phyloP scores from a whole-genome alignment of 2,113 vertebrate species.

The Myotis davidii region DNA sequence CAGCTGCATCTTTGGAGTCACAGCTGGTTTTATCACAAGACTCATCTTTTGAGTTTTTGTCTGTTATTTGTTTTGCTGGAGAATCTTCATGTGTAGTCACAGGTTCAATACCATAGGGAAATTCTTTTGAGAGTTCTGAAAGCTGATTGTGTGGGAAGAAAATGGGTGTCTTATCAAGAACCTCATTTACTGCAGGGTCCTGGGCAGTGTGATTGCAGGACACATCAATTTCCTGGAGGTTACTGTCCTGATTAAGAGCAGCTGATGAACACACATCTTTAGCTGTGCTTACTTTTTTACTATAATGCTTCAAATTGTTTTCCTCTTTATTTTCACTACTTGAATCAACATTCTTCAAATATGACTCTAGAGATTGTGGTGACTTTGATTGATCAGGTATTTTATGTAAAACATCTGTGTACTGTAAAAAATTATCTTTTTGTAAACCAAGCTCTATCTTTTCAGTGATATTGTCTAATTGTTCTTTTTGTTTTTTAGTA shows the following conservation, averaged over 20 bases:
- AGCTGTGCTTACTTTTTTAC: neutral
- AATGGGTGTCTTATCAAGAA: neutral
- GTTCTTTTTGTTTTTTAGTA: constrained; percentile 55
- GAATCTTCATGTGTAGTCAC: neutral
- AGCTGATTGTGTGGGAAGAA: constrained; percentile 81
- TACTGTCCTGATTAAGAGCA: neutral
- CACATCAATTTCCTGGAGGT: neutral
- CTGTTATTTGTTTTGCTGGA: neutral
- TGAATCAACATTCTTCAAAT: neutral
- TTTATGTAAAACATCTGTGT: neutral
- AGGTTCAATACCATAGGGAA: constrained; percentile 86
- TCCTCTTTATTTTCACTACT: neutral
- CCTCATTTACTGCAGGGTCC: neutral
- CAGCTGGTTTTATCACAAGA: constrained; percentile 4
- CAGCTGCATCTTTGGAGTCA: constrained; percentile 32
- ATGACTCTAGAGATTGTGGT: neutral
- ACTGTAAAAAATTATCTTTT: neutral
- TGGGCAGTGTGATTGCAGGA: neutral
- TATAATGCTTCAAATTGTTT: neutral
- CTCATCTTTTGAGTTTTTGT: constrained; percentile 42
- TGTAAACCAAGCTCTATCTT: constrained; percentile 13
- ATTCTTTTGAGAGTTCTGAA: constrained; percentile 84
- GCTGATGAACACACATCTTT: accelerated
- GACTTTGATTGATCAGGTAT: neutral
- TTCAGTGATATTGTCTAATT: neutral